These are phyloP conservation scores for Kuschelorhynchus macadamiae DNA, from an alignment of 2,888 invertebrate genomes.

Conservation along the genomic window DNA sequence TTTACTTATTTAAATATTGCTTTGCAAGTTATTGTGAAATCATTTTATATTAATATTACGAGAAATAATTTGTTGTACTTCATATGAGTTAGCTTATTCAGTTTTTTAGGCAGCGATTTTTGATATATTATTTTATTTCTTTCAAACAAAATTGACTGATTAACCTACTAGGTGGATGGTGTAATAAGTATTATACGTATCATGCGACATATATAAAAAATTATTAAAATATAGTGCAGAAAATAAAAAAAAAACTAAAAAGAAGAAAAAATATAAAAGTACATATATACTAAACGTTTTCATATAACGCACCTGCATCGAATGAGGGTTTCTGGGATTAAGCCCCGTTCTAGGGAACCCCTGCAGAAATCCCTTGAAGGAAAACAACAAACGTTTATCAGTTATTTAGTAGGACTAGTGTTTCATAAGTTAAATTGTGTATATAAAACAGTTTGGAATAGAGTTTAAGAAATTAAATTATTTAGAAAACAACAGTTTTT, in stretches of 20 bases:
- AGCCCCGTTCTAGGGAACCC: conserved; percentile 69
- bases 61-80: too few species aligned
- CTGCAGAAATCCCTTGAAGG: conserved; percentile 70
- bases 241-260: conserved; percentile 4
- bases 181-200: background rate
- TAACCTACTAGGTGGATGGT: too few species aligned
- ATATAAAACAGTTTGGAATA: too few species aligned
- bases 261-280: background rate
- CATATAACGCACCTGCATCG: conserved; percentile 69
- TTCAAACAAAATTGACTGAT: background rate
- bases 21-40: conserved; percentile 10
- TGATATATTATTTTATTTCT: background rate
- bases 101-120: background rate
- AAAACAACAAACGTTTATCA: conserved; percentile 26
- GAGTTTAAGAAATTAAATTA: too few species aligned
- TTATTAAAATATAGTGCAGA: background rate
- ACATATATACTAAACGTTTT: conserved; percentile 4
- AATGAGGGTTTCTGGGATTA: conserved; percentile 68
- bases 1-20: conserved; percentile 19
- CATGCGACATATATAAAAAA: background rate
- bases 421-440: too few species aligned
- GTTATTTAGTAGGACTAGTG: too few species aligned
- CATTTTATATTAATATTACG: conserved; percentile 5
- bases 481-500: too few species aligned
- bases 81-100: too few species aligned